phyloP scores from a whole-genome alignment of 2,888 invertebrate species.

The Altica lythri region DNA sequence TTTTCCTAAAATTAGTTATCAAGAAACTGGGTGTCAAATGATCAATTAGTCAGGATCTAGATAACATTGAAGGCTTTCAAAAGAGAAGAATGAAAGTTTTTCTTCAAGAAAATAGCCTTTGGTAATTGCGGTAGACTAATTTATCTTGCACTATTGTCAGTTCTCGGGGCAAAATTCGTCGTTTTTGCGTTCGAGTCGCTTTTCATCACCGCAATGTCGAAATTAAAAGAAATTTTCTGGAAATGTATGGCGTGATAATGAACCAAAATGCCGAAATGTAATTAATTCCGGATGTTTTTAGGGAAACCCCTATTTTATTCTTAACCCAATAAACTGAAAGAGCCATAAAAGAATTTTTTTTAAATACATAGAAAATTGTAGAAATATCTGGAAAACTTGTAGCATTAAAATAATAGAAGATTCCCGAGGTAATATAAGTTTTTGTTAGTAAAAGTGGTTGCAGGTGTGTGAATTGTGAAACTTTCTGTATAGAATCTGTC shows the following conservation, averaged over 20 bases:
- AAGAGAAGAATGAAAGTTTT: constrained; percentile 15
- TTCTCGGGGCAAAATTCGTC: constrained; percentile 12
- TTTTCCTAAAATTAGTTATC: constrained; percentile 9
- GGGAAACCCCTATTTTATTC: too few relatives aligned
- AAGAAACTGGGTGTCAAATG: not conserved
- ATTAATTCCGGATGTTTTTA: constrained; percentile 1
- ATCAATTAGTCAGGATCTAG: constrained; percentile 14
- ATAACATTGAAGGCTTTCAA: constrained; percentile 4
- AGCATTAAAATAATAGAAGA: too few relatives aligned
- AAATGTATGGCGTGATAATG: not conserved
- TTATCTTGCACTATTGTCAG: constrained; percentile 24
- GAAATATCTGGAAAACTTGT: too few relatives aligned
- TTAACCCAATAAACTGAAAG: too few relatives aligned
- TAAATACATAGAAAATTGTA: too few relatives aligned
- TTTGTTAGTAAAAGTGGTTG: too few relatives aligned
- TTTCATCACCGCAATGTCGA: constrained; percentile 11
- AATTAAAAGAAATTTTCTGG: constrained; percentile 10
- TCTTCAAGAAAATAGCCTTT: constrained; percentile 16
- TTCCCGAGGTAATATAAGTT: too few relatives aligned
- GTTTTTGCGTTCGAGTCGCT: constrained; percentile 12
- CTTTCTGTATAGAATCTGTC: too few relatives aligned
- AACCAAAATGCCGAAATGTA: not conserved
- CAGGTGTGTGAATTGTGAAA: too few relatives aligned
- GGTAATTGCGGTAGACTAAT: constrained; percentile 25
- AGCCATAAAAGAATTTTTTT: too few relatives aligned